Evolutionary conservation across 2,888 invertebrate species (phyloP).

Genomic region (Pseudococcus longispinus): DNA sequence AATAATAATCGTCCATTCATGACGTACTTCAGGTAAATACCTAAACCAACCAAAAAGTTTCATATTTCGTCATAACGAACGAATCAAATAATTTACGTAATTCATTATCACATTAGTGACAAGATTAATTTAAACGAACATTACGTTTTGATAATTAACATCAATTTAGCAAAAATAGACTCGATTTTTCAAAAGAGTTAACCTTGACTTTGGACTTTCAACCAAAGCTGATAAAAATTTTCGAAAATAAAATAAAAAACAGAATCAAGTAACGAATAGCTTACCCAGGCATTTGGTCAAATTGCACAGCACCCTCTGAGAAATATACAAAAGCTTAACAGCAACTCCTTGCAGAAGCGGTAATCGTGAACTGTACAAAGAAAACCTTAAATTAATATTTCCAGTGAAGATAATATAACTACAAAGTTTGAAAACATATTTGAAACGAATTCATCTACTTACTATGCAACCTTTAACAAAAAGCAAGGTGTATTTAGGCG

Average conservation of each 20-base stretch:
- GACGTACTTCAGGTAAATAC: too few species aligned
- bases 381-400: conserved; percentile 19
- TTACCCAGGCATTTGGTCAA: conserved; percentile 34
- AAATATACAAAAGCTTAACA: conserved; percentile 18
- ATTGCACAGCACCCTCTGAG: neutral
- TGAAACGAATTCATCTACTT: neutral
- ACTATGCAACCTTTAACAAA: neutral
- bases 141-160: neutral
- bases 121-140: conserved; percentile 9
- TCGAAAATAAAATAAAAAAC: conserved; percentile 6
- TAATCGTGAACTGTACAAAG: conserved; percentile 37
- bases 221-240: neutral
- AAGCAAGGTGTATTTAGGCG: neutral
- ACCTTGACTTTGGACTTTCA: conserved; percentile 29
- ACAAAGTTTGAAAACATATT: neutral
- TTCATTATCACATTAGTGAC: neutral
- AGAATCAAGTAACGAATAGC: neutral
- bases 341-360: conserved; percentile 23
- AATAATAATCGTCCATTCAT: too few species aligned
- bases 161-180: neutral
- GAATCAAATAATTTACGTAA: neutral
- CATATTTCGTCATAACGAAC: neutral
- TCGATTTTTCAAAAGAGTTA: neutral
- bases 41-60: neutral
- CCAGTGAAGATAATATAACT: neutral